A percentile compares a stretch with the other conserved stretches of the same genome.
These are phyloP conservation scores for Phoxinus phoxinus DNA, from an alignment of 2,113 vertebrate species.

Conservation along the genomic window DNA sequence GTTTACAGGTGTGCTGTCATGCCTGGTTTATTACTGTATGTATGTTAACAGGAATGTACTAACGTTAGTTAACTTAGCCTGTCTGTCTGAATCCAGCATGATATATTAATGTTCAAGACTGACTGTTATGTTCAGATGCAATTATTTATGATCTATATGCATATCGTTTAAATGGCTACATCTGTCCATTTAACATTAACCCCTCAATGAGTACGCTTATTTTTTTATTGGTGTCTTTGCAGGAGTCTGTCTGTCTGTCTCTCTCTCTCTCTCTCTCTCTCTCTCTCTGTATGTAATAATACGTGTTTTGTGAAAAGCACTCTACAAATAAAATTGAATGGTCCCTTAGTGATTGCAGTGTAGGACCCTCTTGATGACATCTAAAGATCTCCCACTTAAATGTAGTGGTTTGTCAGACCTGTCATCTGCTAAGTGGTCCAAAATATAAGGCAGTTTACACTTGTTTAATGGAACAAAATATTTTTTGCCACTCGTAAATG, in stretches of 20 bases:
- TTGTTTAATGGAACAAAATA: neutral
- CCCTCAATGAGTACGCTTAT: neutral
- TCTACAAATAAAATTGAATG: too few species aligned
- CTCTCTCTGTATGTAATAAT: neutral
- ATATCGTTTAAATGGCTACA: neutral
- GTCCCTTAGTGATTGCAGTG: too few species aligned
- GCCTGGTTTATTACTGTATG: neutral
- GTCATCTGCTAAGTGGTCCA: neutral
- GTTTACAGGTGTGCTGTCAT: neutral
- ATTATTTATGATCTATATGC: neutral
- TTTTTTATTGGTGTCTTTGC: too few species aligned
- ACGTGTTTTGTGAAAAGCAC: too few species aligned
- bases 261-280: too few species aligned
- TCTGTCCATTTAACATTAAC: conserved; percentile 12
- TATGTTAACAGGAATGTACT: neutral
- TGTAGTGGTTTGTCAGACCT: neutral
- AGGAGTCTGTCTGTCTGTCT: too few species aligned
- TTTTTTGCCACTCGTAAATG: neutral
- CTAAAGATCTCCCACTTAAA: neutral
- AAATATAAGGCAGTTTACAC: neutral
- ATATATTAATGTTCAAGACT: neutral
- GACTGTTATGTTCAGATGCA: neutral
- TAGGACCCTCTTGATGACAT: too few species aligned
- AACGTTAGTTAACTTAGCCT: too few species aligned
- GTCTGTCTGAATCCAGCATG: neutral